Conservation (phyloP, 2,113 vertebrate species). For the Podarcis raffonei region DNA sequence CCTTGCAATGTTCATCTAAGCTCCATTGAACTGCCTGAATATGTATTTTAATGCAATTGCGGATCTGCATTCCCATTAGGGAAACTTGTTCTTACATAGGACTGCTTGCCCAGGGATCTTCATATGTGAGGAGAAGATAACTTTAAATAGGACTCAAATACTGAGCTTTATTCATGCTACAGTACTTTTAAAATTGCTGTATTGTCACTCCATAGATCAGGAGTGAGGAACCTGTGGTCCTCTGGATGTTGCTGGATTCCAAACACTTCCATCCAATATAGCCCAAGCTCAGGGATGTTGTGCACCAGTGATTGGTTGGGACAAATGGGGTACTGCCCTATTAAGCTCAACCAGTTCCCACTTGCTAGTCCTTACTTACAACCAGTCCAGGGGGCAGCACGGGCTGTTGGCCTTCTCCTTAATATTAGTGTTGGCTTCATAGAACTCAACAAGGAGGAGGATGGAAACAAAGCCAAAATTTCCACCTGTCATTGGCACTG, state of each 20-base stretch:
- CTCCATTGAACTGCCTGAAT: not conserved
- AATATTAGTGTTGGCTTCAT: too few relatives aligned
- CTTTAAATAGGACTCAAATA: not conserved
- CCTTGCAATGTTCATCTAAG: not conserved
- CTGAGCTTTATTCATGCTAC: not conserved
- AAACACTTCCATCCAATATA: not conserved
- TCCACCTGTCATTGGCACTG: too few relatives aligned
- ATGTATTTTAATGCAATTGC: not conserved
- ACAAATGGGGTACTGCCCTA: too few relatives aligned
- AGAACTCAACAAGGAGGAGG: too few relatives aligned
- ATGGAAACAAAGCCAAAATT: too few relatives aligned
- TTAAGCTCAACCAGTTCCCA: too few relatives aligned
- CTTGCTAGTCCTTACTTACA: too few relatives aligned
- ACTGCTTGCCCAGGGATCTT: not conserved
- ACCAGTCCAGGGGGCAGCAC: too few relatives aligned
- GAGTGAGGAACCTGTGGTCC: not conserved
- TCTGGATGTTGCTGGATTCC: not conserved
- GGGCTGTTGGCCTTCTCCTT: too few relatives aligned
- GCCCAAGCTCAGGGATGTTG: not conserved
- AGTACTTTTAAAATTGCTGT: not conserved
- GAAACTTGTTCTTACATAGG: not conserved
- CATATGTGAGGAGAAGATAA: not conserved
- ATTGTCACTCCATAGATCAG: not conserved
- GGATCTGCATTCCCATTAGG: too few relatives aligned
- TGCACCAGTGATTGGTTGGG: not conserved